These are phyloP conservation scores for Gonioctena quinquepunctata DNA, from an alignment of 1,140 invertebrate species.

Conservation along the genomic window DNA sequence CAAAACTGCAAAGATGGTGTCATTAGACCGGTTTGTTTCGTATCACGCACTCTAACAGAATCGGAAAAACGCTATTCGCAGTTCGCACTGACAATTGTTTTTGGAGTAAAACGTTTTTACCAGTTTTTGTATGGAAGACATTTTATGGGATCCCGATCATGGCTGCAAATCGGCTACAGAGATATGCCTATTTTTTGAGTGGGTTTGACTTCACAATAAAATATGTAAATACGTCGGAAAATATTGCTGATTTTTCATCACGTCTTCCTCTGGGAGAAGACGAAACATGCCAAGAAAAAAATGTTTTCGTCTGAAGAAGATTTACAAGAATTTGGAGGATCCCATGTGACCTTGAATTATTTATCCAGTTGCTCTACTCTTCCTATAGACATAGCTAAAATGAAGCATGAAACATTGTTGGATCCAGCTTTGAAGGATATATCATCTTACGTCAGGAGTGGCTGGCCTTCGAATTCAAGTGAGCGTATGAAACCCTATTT, in stretches of 20 bases:
- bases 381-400: not conserved
- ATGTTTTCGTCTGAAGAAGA: not conserved
- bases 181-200: constrained; percentile 49
- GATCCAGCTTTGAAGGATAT: not conserved
- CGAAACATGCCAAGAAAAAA: not conserved
- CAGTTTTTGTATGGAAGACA: constrained; percentile 58
- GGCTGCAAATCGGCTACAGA: constrained; percentile 46
- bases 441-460: not conserved
- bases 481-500: not conserved
- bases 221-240: not conserved
- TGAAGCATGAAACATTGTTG: not conserved
- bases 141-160: constrained; percentile 54
- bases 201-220: constrained; percentile 40
- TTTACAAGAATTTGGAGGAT: not conserved
- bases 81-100: constrained; percentile 59
- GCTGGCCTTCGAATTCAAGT: not conserved
- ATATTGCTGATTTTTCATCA: constrained; percentile 2
- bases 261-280: not conserved
- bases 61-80: constrained; percentile 58
- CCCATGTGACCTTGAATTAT: not conserved
- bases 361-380: not conserved
- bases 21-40: constrained; percentile 55
- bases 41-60: constrained; percentile 53
- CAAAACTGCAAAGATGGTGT: constrained; percentile 41
- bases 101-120: constrained; percentile 56